phyloP scores from a whole-genome alignment of 2,113 vertebrate species.

The Labrus mixtus region DNA sequence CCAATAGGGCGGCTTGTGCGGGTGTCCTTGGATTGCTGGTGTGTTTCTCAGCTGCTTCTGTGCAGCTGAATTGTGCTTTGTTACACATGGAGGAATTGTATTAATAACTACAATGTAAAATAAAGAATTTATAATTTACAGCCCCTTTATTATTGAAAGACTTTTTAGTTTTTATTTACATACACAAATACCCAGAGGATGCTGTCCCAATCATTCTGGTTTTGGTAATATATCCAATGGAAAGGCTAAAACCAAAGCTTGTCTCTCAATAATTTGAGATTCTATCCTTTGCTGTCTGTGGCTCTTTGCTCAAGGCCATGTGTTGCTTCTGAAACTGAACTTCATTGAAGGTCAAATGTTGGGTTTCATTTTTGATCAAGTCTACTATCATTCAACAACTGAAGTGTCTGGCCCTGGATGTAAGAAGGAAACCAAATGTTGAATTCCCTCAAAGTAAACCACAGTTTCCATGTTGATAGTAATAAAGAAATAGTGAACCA shows the following conservation, averaged over 20 bases:
- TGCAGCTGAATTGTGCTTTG: slow-evolving; percentile 33
- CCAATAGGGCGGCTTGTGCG: slow-evolving; percentile 30
- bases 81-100: slow-evolving; percentile 36
- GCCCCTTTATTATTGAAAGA: no score
- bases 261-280: background rate
- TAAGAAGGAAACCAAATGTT: background rate
- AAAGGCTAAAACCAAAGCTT: background rate
- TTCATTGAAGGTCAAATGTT: no score
- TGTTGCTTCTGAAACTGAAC: background rate
- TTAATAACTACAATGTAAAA: background rate
- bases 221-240: background rate
- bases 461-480: background rate
- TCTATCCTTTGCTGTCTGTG: background rate
- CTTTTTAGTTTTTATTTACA: background rate
- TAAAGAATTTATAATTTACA: no score
- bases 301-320: no score
- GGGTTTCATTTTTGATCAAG: no score
- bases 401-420: background rate
- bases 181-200: background rate
- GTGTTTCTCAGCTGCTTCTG: slow-evolving; percentile 43
- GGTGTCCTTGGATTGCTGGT: slow-evolving; percentile 38
- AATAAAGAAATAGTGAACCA: background rate
- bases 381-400: background rate
- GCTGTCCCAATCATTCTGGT: background rate
- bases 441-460: background rate